Conservation (phyloP, 2,888 invertebrate species). For the Aphidoletes aphidimyza region DNA sequence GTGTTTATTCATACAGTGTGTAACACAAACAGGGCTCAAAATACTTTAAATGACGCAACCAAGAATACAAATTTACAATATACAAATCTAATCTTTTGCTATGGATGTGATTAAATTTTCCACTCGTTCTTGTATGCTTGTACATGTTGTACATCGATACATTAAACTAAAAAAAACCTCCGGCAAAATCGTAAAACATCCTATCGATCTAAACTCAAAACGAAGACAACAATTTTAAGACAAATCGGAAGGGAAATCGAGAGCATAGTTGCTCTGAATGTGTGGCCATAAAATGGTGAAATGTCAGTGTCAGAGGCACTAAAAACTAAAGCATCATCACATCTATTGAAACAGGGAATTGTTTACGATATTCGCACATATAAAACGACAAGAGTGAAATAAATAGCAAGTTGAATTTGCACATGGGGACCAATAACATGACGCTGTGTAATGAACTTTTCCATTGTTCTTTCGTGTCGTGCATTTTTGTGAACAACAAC, state of each 20-base stretch:
- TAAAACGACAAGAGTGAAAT: background rate
- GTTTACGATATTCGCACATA: too few species aligned
- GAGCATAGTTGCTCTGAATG: background rate
- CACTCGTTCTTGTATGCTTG: background rate
- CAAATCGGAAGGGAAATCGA: background rate
- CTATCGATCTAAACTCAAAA: background rate
- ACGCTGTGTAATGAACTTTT: background rate
- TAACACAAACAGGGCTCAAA: background rate
- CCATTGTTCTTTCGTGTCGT: background rate
- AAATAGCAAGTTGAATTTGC: background rate
- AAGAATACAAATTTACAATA: constrained; percentile 32
- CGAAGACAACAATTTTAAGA: background rate
- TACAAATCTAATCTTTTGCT: constrained; percentile 27
- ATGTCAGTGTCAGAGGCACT: too few species aligned
- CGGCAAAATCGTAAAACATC: background rate
- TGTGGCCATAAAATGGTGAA: too few species aligned
- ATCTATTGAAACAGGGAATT: too few species aligned
- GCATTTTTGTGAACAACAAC: background rate
- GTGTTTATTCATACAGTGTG: background rate
- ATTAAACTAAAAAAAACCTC: background rate
- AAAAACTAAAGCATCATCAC: too few species aligned
- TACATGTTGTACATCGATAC: background rate
- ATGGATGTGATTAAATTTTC: constrained; percentile 44
- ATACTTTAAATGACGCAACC: constrained; percentile 23
- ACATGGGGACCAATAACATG: background rate